These are phyloP conservation scores for Drosophila quadrilineata DNA, from an alignment of 1,140 invertebrate genomes.

Conservation along the genomic window DNA sequence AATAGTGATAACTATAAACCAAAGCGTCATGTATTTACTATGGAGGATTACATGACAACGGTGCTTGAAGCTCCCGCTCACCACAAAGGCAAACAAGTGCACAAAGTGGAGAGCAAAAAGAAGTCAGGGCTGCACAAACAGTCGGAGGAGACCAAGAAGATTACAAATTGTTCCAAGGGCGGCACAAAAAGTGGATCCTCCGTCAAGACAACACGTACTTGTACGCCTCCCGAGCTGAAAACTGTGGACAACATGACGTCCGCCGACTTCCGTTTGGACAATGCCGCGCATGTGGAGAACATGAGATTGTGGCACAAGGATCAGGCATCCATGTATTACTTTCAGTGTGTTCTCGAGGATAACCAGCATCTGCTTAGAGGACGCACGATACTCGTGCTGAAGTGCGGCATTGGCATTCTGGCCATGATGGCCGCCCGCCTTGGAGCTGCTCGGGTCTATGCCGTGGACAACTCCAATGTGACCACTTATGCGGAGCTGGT, in stretches of 20 bases:
- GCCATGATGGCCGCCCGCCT: conserved; percentile 99
- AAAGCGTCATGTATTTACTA: no score
- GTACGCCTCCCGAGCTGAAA: conserved; percentile 33
- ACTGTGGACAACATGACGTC: conserved; percentile 55
- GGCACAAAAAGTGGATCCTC: not conserved
- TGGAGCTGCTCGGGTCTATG: conserved; percentile 96
- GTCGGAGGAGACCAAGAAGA: no score
- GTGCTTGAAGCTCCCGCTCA: no score
- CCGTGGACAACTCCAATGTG: conserved; percentile 97
- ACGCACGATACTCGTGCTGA: conserved; percentile 97
- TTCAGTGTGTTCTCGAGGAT: conserved; percentile 97
- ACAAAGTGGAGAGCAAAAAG: no score
- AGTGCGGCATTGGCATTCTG: conserved; percentile 98
- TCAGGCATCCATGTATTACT: conserved; percentile 97
- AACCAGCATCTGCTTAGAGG: conserved; percentile 97
- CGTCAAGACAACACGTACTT: not conserved
- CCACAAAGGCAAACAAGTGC: no score
- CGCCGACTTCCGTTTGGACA: conserved; percentile 47
- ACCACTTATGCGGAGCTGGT: conserved; percentile 96
- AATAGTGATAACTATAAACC: no score
- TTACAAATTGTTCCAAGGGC: not conserved
- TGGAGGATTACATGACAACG: no score
- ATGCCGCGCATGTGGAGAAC: conserved; percentile 97
- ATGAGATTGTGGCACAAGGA: conserved; percentile 99
- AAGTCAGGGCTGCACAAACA: no score